Base-by-base conservation (phyloP, 2,113 vertebrate species). In the Dendropsophus ebraccatus region DNA sequence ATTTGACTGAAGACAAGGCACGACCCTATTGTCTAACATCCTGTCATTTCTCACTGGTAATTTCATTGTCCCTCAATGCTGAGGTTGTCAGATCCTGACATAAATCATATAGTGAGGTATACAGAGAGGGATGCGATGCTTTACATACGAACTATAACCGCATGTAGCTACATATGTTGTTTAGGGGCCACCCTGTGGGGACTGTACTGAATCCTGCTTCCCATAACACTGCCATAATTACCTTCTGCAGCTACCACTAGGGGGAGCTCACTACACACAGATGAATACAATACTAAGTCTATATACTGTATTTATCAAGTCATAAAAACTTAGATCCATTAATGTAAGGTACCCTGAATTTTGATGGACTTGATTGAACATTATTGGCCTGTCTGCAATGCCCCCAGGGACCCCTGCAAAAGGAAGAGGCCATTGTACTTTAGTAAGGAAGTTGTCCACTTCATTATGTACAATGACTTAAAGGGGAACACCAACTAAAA, bases 31-130 rank as follows among this genome's bases (percentile, higher is more conserved):
- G 72, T 74, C n/a, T 7, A 25, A 74, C 41, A 74, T 74, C 72
- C 72, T 74, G 72, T 49, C 72, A 74, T 74, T 74, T 49, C 72
- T 49, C 72, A 70, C 67, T 41, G 35, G 67, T 70, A 32, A 41
- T 35, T 70, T 37, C 67, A 41, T 70, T 70, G 67, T 70, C 62
- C 62, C 16, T 67, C 62, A 67, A 32, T 6, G 23, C 56, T 10
- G 21, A 23, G 32, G 35, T 41, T 37, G 67, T 70, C 67, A 70
- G 9, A 70, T 70, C 32, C 35, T 70, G 67, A 41, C 35, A 41
- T 70, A 21, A 70, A 70, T 70, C 67, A 70, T 70, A 70, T 41
- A 37, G 17, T 0, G 35, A 3, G 12, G 32, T 37, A n/a, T 37
- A 70, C 32, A n/a, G 19, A 12, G 14, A 67, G 23, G 23, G 23